Evolutionary conservation across 2,113 vertebrate genomes (phyloP), one percentile per base, ranked within the genome.

Genomic region (Megaceryle maxima): DNA sequence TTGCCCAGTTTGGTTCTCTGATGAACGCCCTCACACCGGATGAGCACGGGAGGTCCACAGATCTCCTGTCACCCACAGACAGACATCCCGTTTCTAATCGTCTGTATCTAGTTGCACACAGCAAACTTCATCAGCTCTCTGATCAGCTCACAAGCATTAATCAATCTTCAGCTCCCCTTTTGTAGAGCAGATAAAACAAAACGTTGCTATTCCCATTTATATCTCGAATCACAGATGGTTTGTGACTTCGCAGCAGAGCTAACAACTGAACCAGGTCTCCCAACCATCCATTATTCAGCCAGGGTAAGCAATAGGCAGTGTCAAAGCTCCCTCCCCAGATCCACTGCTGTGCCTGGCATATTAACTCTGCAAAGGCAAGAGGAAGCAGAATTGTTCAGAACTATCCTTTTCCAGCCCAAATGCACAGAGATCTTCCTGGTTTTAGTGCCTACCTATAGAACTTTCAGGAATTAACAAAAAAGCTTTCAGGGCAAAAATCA

Each of bases 101-200:
- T 21, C 37, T 31, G 0, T 11, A 0, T 5, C 46, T 41, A 69
- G 16, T 3, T 8, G 51, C 87, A 66, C 51, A 1, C 43, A 85
- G 51, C 51, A 4, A 46, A 1, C 35, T 37, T 8, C 81, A 43
- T 21, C 84, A 51, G 44, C 63, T 50, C 77, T n/a, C 69, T 13
- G 78, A 84, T 26, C 82, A n/a, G 26, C 70, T 55, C 86, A 2
- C n/a, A 1, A 12, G 64, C 4, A 44, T 37, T 53, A 33, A 94
- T 94, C 87, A 16, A 50, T 14, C 88, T 37, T 15, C 91, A 79
- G 55, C 87, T 86, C 76, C 73, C 1, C 2, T 70, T 96, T 6
- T 53, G 73, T 31, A 43, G 56, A 91, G 81, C 81, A 82, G 88
- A 78, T 78, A 67, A 70, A 95, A 43, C 80, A 77, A 69, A 96